A percentile compares a stretch with the other conserved stretches of the same genome.
Evolutionary conservation across 2,888 invertebrate species (phyloP).

Genomic region (Sarcophaga variegata): DNA sequence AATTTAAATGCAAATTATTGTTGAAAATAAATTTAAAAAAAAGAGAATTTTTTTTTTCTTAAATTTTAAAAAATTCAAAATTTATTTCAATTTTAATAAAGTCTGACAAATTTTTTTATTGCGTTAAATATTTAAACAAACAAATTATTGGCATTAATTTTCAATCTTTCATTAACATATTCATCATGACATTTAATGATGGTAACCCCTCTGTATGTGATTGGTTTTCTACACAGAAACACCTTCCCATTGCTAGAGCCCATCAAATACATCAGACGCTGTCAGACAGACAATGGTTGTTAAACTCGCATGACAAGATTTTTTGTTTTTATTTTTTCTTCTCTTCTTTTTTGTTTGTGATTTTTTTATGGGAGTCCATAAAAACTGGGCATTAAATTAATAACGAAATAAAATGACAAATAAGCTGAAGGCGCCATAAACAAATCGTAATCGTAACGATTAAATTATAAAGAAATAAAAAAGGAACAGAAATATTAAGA

Average conservation of each 20-base stretch:
- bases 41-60: no score
- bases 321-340: no score
- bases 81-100: slow-evolving; percentile 54
- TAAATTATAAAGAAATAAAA: slow-evolving; percentile 31
- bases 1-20: slow-evolving; percentile 11
- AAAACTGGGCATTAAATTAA: no score
- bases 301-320: no score
- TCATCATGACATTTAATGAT: slow-evolving; percentile 8
- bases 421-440: slow-evolving; percentile 56
- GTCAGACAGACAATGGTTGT: no score
- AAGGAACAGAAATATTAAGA: background rate
- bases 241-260: no score
- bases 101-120: slow-evolving; percentile 61
- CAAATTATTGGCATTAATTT: slow-evolving; percentile 15
- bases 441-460: slow-evolving; percentile 7
- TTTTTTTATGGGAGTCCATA: no score
- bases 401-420: slow-evolving; percentile 20
- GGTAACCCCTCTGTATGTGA: background rate
- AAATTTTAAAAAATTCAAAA: slow-evolving; percentile 4
- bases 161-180: no score
- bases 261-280: no score
- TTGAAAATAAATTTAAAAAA: background rate
- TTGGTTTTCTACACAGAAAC: slow-evolving; percentile 3
- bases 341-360: no score
- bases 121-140: slow-evolving; percentile 49